Percentiles rank a stretch among this genome's conserved stretches.
phyloP scores from a whole-genome alignment of 1,140 invertebrate species.

The Bombus sibiricus region DNA sequence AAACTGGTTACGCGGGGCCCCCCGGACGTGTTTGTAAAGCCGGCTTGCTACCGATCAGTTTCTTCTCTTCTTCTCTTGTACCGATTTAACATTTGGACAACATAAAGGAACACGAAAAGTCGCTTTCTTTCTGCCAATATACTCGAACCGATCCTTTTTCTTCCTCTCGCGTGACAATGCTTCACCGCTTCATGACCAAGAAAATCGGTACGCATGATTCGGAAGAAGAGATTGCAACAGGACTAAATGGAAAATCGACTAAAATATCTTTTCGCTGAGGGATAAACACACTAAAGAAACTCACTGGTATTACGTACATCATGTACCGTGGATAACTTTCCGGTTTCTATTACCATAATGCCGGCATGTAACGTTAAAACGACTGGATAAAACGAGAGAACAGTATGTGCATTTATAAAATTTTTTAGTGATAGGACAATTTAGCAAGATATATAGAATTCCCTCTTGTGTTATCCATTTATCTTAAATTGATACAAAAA shows the following conservation, averaged over 20 bases:
- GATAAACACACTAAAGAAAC: conserved; percentile 9
- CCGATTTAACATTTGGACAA: conserved; percentile 45
- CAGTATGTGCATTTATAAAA: neutral
- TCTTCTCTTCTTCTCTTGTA: conserved; percentile 45
- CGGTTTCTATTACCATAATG: neutral
- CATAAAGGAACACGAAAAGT: conserved; percentile 8
- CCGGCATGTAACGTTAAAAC: neutral
- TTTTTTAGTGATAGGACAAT: conserved; percentile 6
- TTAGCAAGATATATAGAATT: neutral
- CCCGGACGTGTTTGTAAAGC: conserved; percentile 41
- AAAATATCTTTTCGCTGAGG: conserved; percentile 35
- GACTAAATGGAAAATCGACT: conserved; percentile 38
- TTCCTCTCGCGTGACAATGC: neutral
- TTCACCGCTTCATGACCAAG: neutral
- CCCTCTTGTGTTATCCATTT: conserved; percentile 2
- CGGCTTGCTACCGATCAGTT: conserved; percentile 52
- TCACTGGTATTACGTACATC: neutral
- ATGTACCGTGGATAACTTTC: neutral
- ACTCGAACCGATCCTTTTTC: neutral
- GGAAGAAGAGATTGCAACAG: conserved; percentile 27
- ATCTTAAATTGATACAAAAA: conserved; percentile 20
- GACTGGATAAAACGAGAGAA: neutral
- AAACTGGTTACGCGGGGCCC: conserved; percentile 22
- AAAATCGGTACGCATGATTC: conserved; percentile 24
- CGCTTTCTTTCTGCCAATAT: conserved; percentile 14